Evolutionary conservation across 2,797 vertebrate genomes (phyloP), one percentile per base, ranked within the genome.

Genomic region (Poecilia wingei): DNA sequence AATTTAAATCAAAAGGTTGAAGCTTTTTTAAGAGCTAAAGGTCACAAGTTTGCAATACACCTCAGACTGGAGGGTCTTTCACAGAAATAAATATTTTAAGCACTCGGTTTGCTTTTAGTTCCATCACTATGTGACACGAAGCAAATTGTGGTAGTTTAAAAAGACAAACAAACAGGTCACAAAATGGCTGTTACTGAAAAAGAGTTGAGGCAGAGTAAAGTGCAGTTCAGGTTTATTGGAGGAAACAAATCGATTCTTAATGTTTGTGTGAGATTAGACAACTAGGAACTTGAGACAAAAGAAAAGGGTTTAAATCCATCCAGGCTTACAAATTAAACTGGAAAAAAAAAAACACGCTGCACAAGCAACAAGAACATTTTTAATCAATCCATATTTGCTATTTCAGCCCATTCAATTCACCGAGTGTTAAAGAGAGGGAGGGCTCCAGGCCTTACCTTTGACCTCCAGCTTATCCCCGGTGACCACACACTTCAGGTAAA

Each of bases 401-500:
- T 33, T 73, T 3, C 46, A 57, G 1, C 8, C 46, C 25, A n/a
- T 77, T 72, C 10, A 33, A 36, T 71, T 71, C 8, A 72, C 43
- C 22, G 36, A 28, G 57, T 41, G 45, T 22, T 33, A 13, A 79
- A 72, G 22, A 61, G 16, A 31, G 18, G 1, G 22, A 41, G n/a
- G 1, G 31, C 36, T 1, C 3, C 6, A 39, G 75, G 45, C 20
- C 88, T 39, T 93, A 99, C 98, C 97, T 94, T 96, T 97, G 83
- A 99, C 96, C 16, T 96, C 95, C 88, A 98, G 94, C 85, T 96
- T 97, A 0, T 98, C 98, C 16, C 77, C 95, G 0, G 47, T 93
- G 89, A 98, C 97, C 92, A 98, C 97, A 9, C 96, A 97, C 91
- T 98, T 99, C 91, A 99, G 94, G 84, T 90, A 97, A 77, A 99